phyloP scores from a whole-genome alignment of 2,888 invertebrate species.

The Papilio protenor region DNA sequence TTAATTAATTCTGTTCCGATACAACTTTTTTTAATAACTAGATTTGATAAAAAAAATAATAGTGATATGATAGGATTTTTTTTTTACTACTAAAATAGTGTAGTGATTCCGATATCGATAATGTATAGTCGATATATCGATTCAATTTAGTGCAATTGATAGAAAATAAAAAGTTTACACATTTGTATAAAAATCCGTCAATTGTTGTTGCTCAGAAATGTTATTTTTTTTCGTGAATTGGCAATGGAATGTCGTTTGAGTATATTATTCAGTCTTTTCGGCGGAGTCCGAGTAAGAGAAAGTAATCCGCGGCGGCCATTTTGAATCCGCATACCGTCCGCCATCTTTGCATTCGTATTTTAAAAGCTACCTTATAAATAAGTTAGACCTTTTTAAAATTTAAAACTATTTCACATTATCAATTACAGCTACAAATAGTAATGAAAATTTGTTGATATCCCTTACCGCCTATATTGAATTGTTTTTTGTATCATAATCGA shows the following conservation, averaged over 20 bases:
- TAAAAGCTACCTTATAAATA: conserved; percentile 39
- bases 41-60: no score
- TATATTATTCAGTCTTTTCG: conserved; percentile 63
- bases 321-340: conserved; percentile 28
- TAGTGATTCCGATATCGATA: not conserved
- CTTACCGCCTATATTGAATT: conserved; percentile 26
- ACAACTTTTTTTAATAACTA: not conserved
- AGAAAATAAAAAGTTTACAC: not conserved
- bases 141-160: not conserved
- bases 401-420: conserved; percentile 24
- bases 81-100: not conserved
- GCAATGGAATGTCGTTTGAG: conserved; percentile 63
- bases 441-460: conserved; percentile 29
- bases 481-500: conserved; percentile 22
- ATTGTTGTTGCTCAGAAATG: conserved; percentile 46
- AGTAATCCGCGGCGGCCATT: conserved; percentile 16
- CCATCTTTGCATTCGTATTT: conserved; percentile 27
- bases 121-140: not conserved
- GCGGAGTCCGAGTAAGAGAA: conserved; percentile 44
- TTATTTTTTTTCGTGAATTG: conserved; percentile 43
- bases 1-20: not conserved
- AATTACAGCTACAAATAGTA: conserved; percentile 27
- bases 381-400: conserved; percentile 39
- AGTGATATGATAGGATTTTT: not conserved
- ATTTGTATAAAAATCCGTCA: not conserved